phyloP scores from a whole-genome alignment of 2,888 invertebrate species.

The Drosophila diplacantha region DNA sequence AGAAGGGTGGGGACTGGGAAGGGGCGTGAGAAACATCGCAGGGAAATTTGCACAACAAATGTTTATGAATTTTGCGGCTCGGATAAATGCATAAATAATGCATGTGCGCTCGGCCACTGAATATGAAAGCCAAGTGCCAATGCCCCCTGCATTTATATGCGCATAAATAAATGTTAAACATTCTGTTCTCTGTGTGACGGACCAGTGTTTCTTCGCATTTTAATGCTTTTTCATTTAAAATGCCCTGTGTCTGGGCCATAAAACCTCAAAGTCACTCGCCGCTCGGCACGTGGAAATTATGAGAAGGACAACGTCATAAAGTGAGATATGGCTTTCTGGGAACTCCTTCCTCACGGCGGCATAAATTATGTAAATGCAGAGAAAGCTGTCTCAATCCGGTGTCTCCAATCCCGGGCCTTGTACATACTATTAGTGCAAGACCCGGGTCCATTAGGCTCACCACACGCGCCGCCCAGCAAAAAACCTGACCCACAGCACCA shows the following conservation, averaged over 20 bases:
- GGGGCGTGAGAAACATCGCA: conserved; percentile 65
- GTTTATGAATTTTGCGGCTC: conserved; percentile 68
- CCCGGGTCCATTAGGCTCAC: conserved; percentile 56
- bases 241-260: conserved; percentile 17
- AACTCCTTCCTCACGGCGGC: conserved; percentile 34
- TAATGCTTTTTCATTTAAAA: conserved; percentile 44
- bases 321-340: conserved; percentile 53
- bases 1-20: conserved; percentile 1
- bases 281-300: conserved; percentile 56
- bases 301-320: conserved; percentile 64
- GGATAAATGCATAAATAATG: conserved; percentile 63
- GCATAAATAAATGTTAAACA: conserved; percentile 56
- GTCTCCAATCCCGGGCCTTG: conserved; percentile 30
- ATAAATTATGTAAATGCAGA: conserved; percentile 75
- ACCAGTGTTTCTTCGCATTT: conserved; percentile 37
- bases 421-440: conserved; percentile 47
- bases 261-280: conserved; percentile 61
- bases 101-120: conserved; percentile 45
- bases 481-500: conserved; percentile 16
- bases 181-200: conserved; percentile 17
- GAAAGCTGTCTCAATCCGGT: conserved; percentile 44
- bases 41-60: conserved; percentile 76
- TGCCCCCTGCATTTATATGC: conserved; percentile 53
- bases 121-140: conserved; percentile 37
- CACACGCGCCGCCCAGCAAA: conserved; percentile 40